Base-by-base conservation (phyloP, 2,888 invertebrate genomes). In the Rhingia rostrata region DNA sequence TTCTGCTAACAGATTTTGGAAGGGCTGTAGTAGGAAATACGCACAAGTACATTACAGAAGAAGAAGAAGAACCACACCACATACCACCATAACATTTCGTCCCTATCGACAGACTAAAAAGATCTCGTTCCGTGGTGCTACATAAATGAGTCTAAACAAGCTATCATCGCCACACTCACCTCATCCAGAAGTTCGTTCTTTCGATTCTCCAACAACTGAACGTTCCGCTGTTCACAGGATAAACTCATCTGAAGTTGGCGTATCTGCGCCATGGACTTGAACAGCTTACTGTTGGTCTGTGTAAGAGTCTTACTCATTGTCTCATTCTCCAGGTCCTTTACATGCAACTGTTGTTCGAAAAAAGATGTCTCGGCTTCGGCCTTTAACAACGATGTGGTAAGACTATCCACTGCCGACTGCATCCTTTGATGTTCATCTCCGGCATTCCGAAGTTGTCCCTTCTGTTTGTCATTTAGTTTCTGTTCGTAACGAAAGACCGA, bases 401-500 rank as follows among this genome's bases (percentile, higher is more conserved):
- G 78, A 4, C 37, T 75, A 4, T 89, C 88, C 14, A 89, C 88
- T 3, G 89, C 87, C 4, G 86, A 63, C 9, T 88, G 87, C 10
- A 87, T 79, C 12, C 88, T 58, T 10, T 83, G 86, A 6, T 89
- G 83, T 51, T 80, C 88, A 1, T 89, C 77, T 0, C 81, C 43
- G 0, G 88, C 87, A 3, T 87, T 81, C 7, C 87, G 88, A 0
- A 91, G 37, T 35, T 89, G 87, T 12, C 86, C 9, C 12, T 87
- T 88, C 0, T 91, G 85, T 4, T 90, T 89, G n/a, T 87, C 88
- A 41, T 89, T 90, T 12, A 89, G 89, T 30, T 88, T 89, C 64
- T 90, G 88, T 64, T 91, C 90, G 22, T 90, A 88, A 10, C 89
- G 88, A 67, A 89, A 87, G 9, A 90, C 53, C 0, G 89, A 88